Conservation (phyloP, 2,113 vertebrate species). For the Sylvietta virens region DNA sequence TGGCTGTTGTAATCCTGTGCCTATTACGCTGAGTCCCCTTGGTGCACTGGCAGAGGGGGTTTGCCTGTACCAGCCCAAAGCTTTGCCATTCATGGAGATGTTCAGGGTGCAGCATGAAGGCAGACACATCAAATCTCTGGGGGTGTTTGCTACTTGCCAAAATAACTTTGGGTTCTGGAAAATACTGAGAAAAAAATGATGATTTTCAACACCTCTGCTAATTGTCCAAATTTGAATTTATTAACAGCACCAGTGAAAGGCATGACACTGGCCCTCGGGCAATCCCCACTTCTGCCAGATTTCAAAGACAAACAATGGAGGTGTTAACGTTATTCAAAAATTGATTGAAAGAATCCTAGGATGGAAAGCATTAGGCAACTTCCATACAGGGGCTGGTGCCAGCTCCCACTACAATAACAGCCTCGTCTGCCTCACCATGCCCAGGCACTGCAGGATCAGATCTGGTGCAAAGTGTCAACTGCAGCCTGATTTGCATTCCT, state of each 20-base stretch:
- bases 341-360: background rate
- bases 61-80: background rate
- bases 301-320: constrained; percentile 20
- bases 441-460: background rate
- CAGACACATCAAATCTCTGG: background rate
- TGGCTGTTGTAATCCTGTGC: background rate
- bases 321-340: background rate
- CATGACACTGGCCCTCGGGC: background rate
- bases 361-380: constrained; percentile 32
- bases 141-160: background rate
- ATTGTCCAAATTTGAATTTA: constrained; percentile 6
- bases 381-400: background rate
- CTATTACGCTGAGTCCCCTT: background rate
- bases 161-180: background rate
- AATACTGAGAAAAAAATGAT: background rate
- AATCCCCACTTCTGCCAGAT: background rate
- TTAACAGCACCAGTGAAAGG: background rate
- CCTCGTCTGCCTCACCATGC: background rate
- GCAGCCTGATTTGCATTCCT: background rate
- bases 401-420: background rate
- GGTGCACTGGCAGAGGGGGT: background rate
- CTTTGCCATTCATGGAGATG: background rate
- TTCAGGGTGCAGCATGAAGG: background rate
- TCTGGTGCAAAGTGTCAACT: background rate
- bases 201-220: constrained; percentile 29